Evolutionary conservation across 2,888 invertebrate genomes (phyloP).

Genomic region (Aplocera efformata): DNA sequence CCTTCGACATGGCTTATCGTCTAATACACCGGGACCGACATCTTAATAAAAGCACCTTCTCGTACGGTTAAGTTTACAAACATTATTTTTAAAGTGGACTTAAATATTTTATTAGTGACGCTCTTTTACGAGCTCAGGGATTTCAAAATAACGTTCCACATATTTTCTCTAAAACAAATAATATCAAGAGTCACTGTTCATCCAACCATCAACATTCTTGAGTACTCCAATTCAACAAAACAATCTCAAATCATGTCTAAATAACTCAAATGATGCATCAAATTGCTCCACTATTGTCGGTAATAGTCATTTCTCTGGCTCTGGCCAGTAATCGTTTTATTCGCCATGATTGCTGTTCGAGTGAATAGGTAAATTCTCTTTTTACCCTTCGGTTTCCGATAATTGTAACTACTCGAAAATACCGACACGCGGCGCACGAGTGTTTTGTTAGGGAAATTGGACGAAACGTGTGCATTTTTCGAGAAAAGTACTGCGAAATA

Average conservation of each 20-base stretch:
- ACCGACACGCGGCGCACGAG: constrained; percentile 67
- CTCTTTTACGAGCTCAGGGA: too few species aligned
- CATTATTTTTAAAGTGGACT: too few species aligned
- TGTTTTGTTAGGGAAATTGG: constrained; percentile 49
- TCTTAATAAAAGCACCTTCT: too few species aligned
- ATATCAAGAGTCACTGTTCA: background rate
- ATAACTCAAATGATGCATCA: constrained; percentile 31
- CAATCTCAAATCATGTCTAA: constrained; percentile 24
- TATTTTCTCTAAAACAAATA: too few species aligned
- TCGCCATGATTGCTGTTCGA: constrained; percentile 55
- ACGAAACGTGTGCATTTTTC: constrained; percentile 11
- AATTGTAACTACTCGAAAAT: constrained; percentile 59
- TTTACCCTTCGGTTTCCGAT: constrained; percentile 53
- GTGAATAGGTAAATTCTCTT: constrained; percentile 66
- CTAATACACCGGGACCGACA: too few species aligned
- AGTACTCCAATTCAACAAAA: constrained; percentile 26
- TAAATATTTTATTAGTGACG: too few species aligned
- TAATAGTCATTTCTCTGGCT: constrained; percentile 45
- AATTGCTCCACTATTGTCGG: constrained; percentile 37
- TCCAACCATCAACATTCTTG: constrained; percentile 19
- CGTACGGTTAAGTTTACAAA: too few species aligned
- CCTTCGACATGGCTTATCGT: too few species aligned
- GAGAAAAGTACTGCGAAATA: too few species aligned
- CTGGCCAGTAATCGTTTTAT: constrained; percentile 60
- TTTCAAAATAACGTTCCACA: too few species aligned